A percentile compares a stretch with the other conserved stretches of the same genome.
Conservation (phyloP, 2,888 invertebrate species). For the Tetragonula carbonaria region DNA sequence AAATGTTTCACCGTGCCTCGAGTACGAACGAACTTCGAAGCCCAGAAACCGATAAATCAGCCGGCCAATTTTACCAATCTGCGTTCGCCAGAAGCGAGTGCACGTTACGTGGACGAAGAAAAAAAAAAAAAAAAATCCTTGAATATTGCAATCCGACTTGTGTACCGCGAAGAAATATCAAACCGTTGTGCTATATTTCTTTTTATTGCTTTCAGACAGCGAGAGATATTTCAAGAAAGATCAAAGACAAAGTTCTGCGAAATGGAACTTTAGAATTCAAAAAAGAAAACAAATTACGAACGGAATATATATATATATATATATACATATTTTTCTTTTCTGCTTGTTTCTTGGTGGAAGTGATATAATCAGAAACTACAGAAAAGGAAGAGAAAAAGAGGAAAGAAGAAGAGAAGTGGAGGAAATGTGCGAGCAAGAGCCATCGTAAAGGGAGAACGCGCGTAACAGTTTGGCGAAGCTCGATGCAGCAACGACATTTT, state of each 20-base stretch:
- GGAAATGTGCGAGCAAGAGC: not conserved
- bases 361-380: not conserved
- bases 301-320: not conserved
- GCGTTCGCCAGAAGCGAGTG: slow-evolving; percentile 4
- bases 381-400: too few relatives aligned
- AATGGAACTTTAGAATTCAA: not conserved
- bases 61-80: slow-evolving; percentile 10
- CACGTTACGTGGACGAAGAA: not conserved
- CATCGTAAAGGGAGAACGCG: not conserved
- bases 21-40: not conserved
- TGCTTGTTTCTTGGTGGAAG: not conserved
- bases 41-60: slow-evolving; percentile 5
- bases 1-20: slow-evolving; percentile 12
- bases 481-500: slow-evolving; percentile 28
- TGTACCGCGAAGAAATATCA: not conserved
- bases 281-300: not conserved
- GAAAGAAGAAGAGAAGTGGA: not conserved
- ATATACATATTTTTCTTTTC: too few relatives aligned
- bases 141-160: not conserved
- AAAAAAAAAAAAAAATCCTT: not conserved
- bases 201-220: not conserved
- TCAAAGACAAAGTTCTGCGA: not conserved
- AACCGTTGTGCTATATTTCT: not conserved
- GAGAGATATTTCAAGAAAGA: not conserved
- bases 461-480: not conserved